Evolutionary conservation across 2,797 vertebrate genomes (phyloP).

Genomic region (Pogonophryne albipinna): DNA sequence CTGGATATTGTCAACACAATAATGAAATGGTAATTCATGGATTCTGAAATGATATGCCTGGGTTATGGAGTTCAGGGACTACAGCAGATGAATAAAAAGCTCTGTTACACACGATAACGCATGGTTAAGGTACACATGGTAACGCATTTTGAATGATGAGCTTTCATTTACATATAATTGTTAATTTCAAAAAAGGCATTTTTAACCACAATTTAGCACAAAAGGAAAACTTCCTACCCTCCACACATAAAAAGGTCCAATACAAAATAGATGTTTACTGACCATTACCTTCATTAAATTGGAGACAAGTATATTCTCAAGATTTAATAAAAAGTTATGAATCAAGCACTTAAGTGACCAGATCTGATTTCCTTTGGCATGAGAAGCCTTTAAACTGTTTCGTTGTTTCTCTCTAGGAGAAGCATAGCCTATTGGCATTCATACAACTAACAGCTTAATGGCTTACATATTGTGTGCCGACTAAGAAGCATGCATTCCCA

Average conservation of each 20-base stretch:
- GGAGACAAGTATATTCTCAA: background rate
- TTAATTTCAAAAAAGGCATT: background rate
- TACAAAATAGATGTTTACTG: background rate
- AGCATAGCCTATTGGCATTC: conserved; percentile 39
- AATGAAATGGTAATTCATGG: conserved; percentile 47
- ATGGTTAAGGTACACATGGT: no score
- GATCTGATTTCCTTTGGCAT: conserved; percentile 12
- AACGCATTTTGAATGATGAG: background rate
- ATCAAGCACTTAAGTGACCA: background rate
- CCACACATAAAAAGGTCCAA: conserved; percentile 13
- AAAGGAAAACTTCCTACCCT: background rate
- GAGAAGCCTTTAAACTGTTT: conserved; percentile 13
- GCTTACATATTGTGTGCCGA: conserved; percentile 31
- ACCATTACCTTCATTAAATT: background rate
- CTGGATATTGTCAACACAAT: conserved; percentile 16
- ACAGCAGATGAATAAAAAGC: conserved; percentile 11
- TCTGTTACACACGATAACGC: background rate
- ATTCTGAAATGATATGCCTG: conserved; percentile 20
- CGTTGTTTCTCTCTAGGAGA: conserved; percentile 27
- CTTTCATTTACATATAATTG: conserved; percentile 9
- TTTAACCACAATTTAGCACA: background rate
- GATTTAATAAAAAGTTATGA: conserved; percentile 11
- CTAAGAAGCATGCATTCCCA: conserved; percentile 1
- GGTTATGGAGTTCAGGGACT: conserved; percentile 25
- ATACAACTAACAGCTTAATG: conserved; percentile 38